Base-by-base conservation (phyloP, 2,888 invertebrate species). In the Trachelus tabidus region DNA sequence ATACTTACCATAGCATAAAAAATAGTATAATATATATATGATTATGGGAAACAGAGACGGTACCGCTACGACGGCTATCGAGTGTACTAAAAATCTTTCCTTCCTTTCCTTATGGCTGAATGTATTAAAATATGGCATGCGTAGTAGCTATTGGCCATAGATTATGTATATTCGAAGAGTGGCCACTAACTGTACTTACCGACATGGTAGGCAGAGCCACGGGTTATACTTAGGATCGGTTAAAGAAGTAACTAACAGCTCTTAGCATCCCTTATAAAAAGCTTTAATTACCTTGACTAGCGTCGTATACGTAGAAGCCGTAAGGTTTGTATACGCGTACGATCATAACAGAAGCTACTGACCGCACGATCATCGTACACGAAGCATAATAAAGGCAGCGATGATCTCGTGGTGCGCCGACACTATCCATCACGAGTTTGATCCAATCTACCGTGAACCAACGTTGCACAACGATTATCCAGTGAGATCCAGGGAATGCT, bases 401-500 rank as follows among this genome's bases (percentile, higher is more conserved):
- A 30, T 2, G 11, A 71, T 71, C 71, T 71, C 71, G 3, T 30
- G 31, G 71, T 15, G 31, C 12, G 71, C 11, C 71, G 9, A 71
- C 71, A 30, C 31, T 71, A 9, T 31, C 31, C 71, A 71, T 71
- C 33, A 71, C 71, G 71, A 71, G 71, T 71, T 71, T 71, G 71
- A 71, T 71, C 71, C 71, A 34, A 71, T 71, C 71, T 71, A 71
- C 71, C 71, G 71, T 71, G 71, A 71, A 71, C 71, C 31, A 71
- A 56, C 71, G 71, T 71, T 71, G 71, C 31, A 71, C 71, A 71
- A 71, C 71, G 71, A 71, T 71, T 71, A 71, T 71, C 71, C 71
- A 30, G 71, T 15, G 71, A 71, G 71, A 71, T 71, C 71, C 71
- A 15, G 33, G 69, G 33, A 33, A 69, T 12, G 69, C 6, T 40